Percentiles rank a stretch among this genome's conserved stretches.
phyloP scores from a whole-genome alignment of 2,888 invertebrate species.

The Eupithecia inturbata region DNA sequence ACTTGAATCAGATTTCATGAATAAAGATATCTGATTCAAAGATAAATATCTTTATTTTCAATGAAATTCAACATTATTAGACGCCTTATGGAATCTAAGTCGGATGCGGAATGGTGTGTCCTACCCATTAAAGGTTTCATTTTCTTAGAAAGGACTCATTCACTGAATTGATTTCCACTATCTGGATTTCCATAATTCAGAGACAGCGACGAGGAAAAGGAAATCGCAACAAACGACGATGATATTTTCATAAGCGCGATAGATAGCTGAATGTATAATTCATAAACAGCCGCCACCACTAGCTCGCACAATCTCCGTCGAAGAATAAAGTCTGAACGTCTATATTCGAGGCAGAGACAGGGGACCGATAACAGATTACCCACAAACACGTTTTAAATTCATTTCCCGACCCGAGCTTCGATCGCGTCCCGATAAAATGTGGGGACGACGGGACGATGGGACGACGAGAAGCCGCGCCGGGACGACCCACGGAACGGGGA shows the following conservation, averaged over 20 bases:
- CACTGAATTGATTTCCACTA: constrained; percentile 12
- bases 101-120: neutral
- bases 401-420: constrained; percentile 83
- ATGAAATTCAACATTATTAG: neutral
- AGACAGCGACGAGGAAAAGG: constrained; percentile 14
- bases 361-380: constrained; percentile 85
- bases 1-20: too few relatives aligned
- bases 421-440: constrained; percentile 84
- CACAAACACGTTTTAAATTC: constrained; percentile 85
- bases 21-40: too few relatives aligned
- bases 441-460: constrained; percentile 75
- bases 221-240: constrained; percentile 30
- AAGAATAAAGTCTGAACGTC: constrained; percentile 77
- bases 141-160: neutral
- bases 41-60: neutral
- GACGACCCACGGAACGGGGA: constrained; percentile 78
- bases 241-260: constrained; percentile 36
- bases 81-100: neutral
- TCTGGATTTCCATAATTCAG: constrained; percentile 20
- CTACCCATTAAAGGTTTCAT: neutral
- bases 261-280: constrained; percentile 35
- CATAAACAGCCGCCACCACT: constrained; percentile 33
- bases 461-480: too few relatives aligned
- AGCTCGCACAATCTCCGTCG: constrained; percentile 66
- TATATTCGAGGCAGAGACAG: constrained; percentile 81